phyloP scores from a whole-genome alignment of 2,888 invertebrate genomes.

The Druceiella hillmani region DNA sequence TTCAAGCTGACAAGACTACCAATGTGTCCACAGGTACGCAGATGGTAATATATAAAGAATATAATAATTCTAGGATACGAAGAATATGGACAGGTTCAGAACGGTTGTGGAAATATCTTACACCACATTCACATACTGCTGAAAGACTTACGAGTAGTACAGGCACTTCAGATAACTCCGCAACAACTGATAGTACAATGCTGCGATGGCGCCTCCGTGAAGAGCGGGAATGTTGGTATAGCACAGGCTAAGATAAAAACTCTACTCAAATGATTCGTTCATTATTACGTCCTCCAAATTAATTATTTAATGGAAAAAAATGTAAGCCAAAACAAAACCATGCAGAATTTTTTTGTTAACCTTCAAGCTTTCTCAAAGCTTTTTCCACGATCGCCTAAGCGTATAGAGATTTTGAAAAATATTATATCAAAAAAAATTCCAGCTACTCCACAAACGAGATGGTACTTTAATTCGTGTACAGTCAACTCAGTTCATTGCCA shows the following conservation, averaged over 20 bases:
- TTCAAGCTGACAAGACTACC: conserved; percentile 10
- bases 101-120: conserved; percentile 13
- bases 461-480: conserved; percentile 23
- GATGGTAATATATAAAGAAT: no score
- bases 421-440: conserved; percentile 17
- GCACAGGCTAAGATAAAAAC: conserved; percentile 5
- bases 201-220: no score
- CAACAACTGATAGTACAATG: conserved; percentile 11
- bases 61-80: conserved; percentile 13
- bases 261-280: conserved; percentile 7
- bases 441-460: conserved; percentile 15
- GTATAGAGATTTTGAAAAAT: conserved; percentile 16
- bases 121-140: conserved; percentile 11
- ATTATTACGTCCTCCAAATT: conserved; percentile 6
- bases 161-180: conserved; percentile 12
- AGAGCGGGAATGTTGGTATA: no score
- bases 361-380: conserved; percentile 10
- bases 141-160: conserved; percentile 12
- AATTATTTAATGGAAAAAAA: conserved; percentile 9
- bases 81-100: conserved; percentile 12
- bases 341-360: conserved; percentile 9
- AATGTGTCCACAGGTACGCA: no score
- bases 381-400: conserved; percentile 10
- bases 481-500: conserved; percentile 21
- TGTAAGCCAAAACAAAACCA: conserved; percentile 4